Base-by-base conservation (phyloP, 2,797 vertebrate species). In the Melopsittacus undulatus region DNA sequence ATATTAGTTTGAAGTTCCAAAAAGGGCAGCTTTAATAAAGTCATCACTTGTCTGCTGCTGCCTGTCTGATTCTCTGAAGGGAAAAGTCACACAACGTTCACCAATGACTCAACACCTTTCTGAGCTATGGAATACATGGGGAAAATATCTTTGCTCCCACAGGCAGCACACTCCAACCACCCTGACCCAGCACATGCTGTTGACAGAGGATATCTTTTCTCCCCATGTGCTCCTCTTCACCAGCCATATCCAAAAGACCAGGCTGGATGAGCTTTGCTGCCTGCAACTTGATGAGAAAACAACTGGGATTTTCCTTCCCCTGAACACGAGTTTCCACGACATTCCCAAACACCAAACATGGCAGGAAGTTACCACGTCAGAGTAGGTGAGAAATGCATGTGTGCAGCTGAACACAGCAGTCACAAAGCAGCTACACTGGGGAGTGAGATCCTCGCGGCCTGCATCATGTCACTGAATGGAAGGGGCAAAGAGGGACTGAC, bases 371-470 rank as follows among this genome's bases (percentile, higher is more conserved):
- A 42, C 32, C 11, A 3, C 42, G n/a, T 12, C 56, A 51, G 62
- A 13, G 17, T 1, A 19, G 49, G 30, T 30, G 19, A 40, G 59
- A 54, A 54, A 59, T 2, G 40, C 32, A 27, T 1, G 0, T 7
- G 51, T 15, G 59, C 23, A 49, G 57, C 42, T 81, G 18, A 61
- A 30, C 34, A 30, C 69, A 59, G 75, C 20, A 4, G 23, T 1
- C 21, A 24, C 34, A 66, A 23, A 75, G 57, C 74, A 40, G 79
- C 56, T 7, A 14, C 7, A 0, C 6, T 5, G 43, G 38, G 57
- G 34, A 77, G 40, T 1, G 19, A 48, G 78, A 26, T 40, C 45
- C n/a, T 36, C 22, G 4, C 9, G 32, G 34, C 5, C 1, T 0
- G 13, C 2, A 0, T 3, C 14, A 0, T 8, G 10, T 26, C 16